A percentile compares a stretch with the other conserved stretches of the same genome.
These are phyloP conservation scores for Gisinianus flammeolus DNA, from an alignment of 2,888 invertebrate species.

Conservation along the genomic window DNA sequence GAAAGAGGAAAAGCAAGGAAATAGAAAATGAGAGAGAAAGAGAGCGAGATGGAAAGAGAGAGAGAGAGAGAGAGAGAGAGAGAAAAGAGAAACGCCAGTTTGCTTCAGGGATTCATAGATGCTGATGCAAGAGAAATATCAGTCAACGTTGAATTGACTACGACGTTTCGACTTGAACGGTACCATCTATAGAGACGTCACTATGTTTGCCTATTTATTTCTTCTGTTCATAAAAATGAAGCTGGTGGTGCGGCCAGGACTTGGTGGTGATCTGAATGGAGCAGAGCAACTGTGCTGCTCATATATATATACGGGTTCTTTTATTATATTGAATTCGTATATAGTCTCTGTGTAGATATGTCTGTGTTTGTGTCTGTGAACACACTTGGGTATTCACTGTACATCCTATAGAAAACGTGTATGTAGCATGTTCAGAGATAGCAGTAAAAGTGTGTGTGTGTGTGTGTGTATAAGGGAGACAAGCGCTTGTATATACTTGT, in stretches of 20 bases:
- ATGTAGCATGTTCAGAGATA: not conserved
- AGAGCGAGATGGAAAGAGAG: no score
- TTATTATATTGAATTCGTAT: no score
- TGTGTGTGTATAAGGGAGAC: not conserved
- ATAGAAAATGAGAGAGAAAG: not conserved
- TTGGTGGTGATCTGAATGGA: not conserved
- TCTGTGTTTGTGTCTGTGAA: no score
- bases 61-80: not conserved
- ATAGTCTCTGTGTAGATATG: not conserved
- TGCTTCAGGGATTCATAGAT: slow-evolving; percentile 32
- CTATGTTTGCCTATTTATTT: not conserved
- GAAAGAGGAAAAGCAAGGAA: no score
- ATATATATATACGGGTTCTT: not conserved
- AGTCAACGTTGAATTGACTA: slow-evolving; percentile 5
- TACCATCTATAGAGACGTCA: not conserved
- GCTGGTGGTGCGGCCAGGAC: not conserved
- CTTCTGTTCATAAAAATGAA: not conserved
- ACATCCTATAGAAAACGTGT: not conserved
- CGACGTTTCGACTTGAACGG: not conserved
- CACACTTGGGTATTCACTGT: not conserved
- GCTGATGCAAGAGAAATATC: slow-evolving; percentile 10
- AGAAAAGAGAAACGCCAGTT: slow-evolving; percentile 17
- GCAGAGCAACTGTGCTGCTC: no score
- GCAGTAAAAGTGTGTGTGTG: not conserved
- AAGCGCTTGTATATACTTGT: no score